Conservation (phyloP, 2,888 invertebrate species). For the Eupithecia inturbata region DNA sequence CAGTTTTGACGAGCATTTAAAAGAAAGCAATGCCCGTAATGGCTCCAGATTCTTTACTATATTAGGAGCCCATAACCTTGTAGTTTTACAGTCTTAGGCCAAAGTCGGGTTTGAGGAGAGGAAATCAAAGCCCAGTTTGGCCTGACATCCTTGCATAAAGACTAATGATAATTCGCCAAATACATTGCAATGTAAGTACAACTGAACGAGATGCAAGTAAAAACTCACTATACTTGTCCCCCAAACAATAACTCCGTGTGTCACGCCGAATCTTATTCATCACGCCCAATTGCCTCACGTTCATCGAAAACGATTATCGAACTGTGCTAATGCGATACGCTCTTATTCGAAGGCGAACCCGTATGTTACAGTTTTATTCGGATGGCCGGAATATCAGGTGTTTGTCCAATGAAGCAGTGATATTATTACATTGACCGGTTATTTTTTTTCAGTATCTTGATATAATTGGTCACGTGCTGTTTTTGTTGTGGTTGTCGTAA, state of each 20-base stretch:
- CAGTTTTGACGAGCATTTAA: background rate
- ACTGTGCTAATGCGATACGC: conserved; percentile 50
- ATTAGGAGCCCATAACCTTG: accelerated
- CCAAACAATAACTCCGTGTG: conserved; percentile 22
- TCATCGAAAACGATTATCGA: conserved; percentile 50
- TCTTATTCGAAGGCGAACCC: conserved; percentile 38
- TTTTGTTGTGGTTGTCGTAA: background rate
- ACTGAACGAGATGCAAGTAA: background rate
- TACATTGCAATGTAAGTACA: too few species aligned
- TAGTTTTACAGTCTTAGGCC: background rate
- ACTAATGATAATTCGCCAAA: background rate
- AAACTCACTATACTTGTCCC: background rate
- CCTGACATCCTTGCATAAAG: too few species aligned
- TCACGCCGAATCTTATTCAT: conserved; percentile 35
- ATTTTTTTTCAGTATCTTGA: background rate
- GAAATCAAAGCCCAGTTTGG: background rate
- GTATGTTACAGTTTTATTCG: conserved; percentile 37
- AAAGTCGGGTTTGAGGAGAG: background rate
- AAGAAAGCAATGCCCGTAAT: background rate
- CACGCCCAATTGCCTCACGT: conserved; percentile 46
- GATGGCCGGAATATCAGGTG: conserved; percentile 19
- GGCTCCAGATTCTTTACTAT: background rate
- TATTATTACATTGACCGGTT: conserved; percentile 1
- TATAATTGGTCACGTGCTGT: background rate
- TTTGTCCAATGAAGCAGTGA: conserved; percentile 17